A percentile compares a stretch with the other conserved stretches of the same genome.
These are phyloP conservation scores for Palythoa caribaeorum DNA, from an alignment of 92 coral and sea anemone genomes.

Conservation along the genomic window DNA sequence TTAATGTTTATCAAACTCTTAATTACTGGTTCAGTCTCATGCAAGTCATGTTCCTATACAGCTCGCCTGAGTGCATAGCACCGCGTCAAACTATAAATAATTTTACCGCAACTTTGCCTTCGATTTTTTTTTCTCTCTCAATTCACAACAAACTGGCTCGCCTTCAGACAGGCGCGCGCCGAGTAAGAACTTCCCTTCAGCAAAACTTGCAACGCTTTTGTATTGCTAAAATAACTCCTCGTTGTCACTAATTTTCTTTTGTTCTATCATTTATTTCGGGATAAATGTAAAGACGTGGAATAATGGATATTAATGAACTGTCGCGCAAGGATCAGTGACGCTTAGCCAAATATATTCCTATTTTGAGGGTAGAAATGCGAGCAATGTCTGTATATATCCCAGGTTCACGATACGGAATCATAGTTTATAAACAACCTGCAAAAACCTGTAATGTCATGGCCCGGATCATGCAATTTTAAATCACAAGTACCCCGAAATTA, in stretches of 20 bases:
- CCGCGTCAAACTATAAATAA: neutral
- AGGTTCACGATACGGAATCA: constrained; percentile 1
- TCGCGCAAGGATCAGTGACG: constrained; percentile 31
- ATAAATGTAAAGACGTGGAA: constrained; percentile 37
- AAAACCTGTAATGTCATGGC: constrained; percentile 37
- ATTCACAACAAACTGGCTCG: neutral
- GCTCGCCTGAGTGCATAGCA: neutral
- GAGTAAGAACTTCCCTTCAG: constrained; percentile 20
- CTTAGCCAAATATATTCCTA: neutral
- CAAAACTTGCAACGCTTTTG: constrained; percentile 64
- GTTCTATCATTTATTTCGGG: constrained; percentile 52
- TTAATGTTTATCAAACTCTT: neutral
- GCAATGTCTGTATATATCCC: neutral
- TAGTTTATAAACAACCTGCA: constrained; percentile 48
- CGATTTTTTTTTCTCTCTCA: neutral
- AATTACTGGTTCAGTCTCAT: neutral
- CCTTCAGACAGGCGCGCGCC: constrained; percentile 6
- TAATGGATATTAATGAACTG: constrained; percentile 26
- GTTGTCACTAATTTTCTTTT: constrained; percentile 67
- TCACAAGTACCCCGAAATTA: constrained; percentile 26
- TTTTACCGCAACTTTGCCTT: neutral
- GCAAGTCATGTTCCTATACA: neutral
- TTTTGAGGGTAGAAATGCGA: neutral
- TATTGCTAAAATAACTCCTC: constrained; percentile 62
- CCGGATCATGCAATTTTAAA: constrained; percentile 36